phyloP scores from a whole-genome alignment of 2,113 vertebrate species.

The Prolemur simus region DNA sequence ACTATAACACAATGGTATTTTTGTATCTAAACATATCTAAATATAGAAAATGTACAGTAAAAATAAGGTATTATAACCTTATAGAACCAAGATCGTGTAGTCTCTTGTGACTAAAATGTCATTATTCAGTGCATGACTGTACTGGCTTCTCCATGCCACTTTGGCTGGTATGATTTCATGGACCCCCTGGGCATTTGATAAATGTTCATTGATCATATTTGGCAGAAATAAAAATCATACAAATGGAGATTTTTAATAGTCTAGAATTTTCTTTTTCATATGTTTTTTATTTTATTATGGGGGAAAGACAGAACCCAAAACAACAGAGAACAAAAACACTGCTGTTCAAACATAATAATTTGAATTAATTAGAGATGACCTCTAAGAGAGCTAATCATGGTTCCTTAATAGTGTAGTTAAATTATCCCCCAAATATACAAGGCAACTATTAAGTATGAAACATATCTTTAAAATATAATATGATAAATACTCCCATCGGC shows the following conservation, averaged over 20 bases:
- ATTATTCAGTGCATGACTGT: not conserved
- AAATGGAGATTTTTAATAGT: not conserved
- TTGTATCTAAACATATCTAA: not conserved
- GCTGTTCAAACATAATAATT: not conserved
- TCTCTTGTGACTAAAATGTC: not conserved
- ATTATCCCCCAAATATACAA: not conserved
- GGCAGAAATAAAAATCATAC: not conserved
- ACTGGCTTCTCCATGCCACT: not conserved
- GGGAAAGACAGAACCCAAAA: not conserved
- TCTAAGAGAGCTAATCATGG: conserved; percentile 15
- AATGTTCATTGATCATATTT: not conserved
- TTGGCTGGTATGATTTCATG: not conserved
- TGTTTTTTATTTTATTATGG: conserved; percentile 1
- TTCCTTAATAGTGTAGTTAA: conserved; percentile 27
- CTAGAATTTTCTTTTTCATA: not conserved
- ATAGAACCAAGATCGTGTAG: not conserved
- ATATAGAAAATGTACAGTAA: not conserved
- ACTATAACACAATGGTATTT: not conserved
- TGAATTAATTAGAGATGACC: conserved; percentile 29
- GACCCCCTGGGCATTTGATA: not conserved
- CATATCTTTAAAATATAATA: conserved; percentile 28
- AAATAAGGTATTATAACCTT: not conserved
- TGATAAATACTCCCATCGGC: conserved; percentile 6
- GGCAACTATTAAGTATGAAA: conserved; percentile 43
- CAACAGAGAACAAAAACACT: not conserved